These are phyloP conservation scores for Chloropsis cyanopogon DNA, from an alignment of 2,113 vertebrate species.

Conservation along the genomic window DNA sequence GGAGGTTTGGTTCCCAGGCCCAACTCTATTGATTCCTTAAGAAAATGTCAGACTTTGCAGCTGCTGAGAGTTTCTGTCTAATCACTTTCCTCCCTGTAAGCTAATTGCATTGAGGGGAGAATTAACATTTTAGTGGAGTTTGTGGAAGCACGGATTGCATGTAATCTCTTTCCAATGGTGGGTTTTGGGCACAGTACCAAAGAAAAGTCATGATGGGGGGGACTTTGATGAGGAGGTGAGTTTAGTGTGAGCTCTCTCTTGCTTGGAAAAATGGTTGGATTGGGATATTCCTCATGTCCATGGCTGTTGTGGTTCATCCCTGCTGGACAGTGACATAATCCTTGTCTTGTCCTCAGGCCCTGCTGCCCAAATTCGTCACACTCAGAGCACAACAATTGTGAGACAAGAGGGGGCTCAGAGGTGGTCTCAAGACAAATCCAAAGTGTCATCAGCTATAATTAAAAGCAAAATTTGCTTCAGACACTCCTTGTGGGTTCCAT, in stretches of 20 bases:
- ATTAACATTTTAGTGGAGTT: not conserved
- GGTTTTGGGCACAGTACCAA: not conserved
- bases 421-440: not conserved
- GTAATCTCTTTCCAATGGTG: not conserved
- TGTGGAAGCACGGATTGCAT: not conserved
- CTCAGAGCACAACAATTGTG: not conserved
- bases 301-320: not conserved
- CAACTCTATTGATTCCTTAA: not conserved
- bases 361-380: not conserved
- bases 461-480: not conserved
- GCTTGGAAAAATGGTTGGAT: not conserved
- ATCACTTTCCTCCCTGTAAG: not conserved
- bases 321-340: not conserved
- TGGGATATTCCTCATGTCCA: accelerated
- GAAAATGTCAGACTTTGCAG: not conserved
- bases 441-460: not conserved
- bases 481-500: not conserved
- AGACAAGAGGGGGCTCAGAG: not conserved
- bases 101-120: not conserved
- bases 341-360: not conserved
- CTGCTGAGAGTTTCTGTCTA: not conserved
- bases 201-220: not conserved
- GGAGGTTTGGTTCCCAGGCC: constrained; percentile 25
- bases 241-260: not conserved
- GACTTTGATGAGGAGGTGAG: not conserved